Conservation (phyloP, 2,113 vertebrate species). For the Kryptolebias marmoratus region DNA sequence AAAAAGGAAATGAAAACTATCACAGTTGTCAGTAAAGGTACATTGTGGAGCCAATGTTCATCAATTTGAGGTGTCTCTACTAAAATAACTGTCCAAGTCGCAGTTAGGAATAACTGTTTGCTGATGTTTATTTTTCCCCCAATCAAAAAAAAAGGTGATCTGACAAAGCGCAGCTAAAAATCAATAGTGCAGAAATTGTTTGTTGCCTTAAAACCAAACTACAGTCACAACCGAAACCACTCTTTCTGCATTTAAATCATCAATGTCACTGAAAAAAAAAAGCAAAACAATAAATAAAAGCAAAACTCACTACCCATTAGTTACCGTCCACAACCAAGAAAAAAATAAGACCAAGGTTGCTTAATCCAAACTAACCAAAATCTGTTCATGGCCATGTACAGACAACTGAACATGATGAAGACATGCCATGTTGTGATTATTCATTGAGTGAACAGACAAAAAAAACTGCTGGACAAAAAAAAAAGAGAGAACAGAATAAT, state of each 20-base stretch:
- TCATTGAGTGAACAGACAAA: slow-evolving; percentile 32
- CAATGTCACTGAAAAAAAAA: slow-evolving; percentile 2
- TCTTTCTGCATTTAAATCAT: slow-evolving; percentile 18
- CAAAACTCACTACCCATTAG: not conserved
- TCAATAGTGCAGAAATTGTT: slow-evolving; percentile 33
- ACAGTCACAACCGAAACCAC: slow-evolving; percentile 11
- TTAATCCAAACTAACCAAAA: slow-evolving; percentile 26
- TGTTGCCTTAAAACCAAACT: slow-evolving; percentile 13
- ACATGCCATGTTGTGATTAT: slow-evolving; percentile 53
- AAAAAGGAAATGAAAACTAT: slow-evolving; percentile 37
- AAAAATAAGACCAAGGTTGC: slow-evolving; percentile 9
- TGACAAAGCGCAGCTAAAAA: slow-evolving; percentile 17
- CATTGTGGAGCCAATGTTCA: slow-evolving; percentile 8
- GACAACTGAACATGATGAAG: slow-evolving; percentile 31
- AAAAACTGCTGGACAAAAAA: slow-evolving; percentile 25
- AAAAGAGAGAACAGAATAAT: slow-evolving; percentile 36
- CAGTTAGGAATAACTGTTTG: slow-evolving; percentile 25
- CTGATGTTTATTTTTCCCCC: slow-evolving; percentile 34
- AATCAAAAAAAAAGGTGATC: slow-evolving; percentile 12
- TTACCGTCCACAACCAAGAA: slow-evolving; percentile 2
- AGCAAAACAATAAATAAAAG: not conserved
- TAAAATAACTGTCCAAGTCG: slow-evolving; percentile 13
- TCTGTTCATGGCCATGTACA: slow-evolving; percentile 12
- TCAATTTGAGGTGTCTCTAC: slow-evolving; percentile 23
- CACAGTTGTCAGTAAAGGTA: slow-evolving; percentile 24